A percentile compares a stretch with the other conserved stretches of the same genome.
Conservation (phyloP, 2,797 vertebrate genomes). For the Distichodus sexfasciatus region DNA sequence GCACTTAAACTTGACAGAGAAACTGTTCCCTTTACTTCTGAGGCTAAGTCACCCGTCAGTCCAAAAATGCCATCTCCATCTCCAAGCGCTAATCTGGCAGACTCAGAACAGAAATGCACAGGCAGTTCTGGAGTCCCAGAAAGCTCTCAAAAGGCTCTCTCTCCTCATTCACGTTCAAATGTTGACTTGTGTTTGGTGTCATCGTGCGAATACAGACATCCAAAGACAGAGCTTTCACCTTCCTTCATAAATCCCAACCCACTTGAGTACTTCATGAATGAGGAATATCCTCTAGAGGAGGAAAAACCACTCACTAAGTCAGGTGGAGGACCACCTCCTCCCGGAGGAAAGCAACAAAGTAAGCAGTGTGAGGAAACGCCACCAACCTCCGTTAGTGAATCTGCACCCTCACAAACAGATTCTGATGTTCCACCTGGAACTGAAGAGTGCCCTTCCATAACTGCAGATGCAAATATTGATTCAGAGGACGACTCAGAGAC, state of each 20-base stretch:
- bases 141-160: slow-evolving; percentile 60
- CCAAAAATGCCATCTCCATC: slow-evolving; percentile 62
- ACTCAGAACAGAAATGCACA: slow-evolving; percentile 54
- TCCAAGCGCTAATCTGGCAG: slow-evolving; percentile 55
- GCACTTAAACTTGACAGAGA: slow-evolving; percentile 52
- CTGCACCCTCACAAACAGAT: slow-evolving; percentile 92
- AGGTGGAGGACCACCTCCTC: slow-evolving; percentile 82
- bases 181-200: slow-evolving; percentile 92
- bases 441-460: slow-evolving; percentile 97
- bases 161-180: slow-evolving; percentile 80
- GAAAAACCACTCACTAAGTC: slow-evolving; percentile 82
- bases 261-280: slow-evolving; percentile 90
- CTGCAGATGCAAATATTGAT: slow-evolving; percentile 97
- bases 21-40: slow-evolving; percentile 69
- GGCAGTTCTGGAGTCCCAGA: slow-evolving; percentile 68
- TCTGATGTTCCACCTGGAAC: slow-evolving; percentile 96
- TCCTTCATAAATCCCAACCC: slow-evolving; percentile 98
- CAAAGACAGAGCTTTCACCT: slow-evolving; percentile 94
- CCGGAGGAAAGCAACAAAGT: slow-evolving; percentile 81
- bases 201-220: slow-evolving; percentile 93
- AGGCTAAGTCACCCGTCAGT: slow-evolving; percentile 71
- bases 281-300: slow-evolving; percentile 77
- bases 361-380: slow-evolving; percentile 95
- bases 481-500: slow-evolving; percentile 98
- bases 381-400: slow-evolving; percentile 94